phyloP scores from a whole-genome alignment of 1,140 invertebrate species.

The Pteromalus puparum region DNA sequence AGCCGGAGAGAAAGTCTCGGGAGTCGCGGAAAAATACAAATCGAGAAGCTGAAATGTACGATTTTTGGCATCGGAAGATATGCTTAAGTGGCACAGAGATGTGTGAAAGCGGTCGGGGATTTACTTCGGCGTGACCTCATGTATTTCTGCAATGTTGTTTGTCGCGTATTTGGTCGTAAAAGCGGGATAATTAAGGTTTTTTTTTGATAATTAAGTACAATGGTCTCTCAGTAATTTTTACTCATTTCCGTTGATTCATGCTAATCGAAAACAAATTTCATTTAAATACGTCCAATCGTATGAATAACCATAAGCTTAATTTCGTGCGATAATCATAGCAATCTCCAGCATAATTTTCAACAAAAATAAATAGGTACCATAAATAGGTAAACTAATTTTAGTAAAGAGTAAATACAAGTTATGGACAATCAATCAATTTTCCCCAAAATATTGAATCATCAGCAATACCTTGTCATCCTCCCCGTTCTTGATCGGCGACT shows the following conservation, averaged over 20 bases:
- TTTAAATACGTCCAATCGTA: not conserved
- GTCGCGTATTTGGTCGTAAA: not conserved
- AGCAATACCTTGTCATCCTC: conserved; percentile 20
- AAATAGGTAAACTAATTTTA: too few species aligned
- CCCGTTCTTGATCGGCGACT: conserved; percentile 26
- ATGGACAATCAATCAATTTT: too few species aligned
- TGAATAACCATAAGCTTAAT: too few species aligned
- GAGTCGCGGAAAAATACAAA: too few species aligned
- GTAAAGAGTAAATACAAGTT: too few species aligned
- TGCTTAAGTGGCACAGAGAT: not conserved
- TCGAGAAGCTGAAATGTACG: too few species aligned
- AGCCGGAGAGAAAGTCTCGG: too few species aligned
- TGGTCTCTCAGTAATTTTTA: not conserved
- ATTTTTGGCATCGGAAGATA: too few species aligned
- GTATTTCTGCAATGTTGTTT: not conserved
- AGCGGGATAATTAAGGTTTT: not conserved
- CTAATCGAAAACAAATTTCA: not conserved
- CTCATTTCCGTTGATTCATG: not conserved
- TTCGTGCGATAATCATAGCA: too few species aligned
- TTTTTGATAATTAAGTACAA: not conserved
- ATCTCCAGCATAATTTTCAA: too few species aligned
- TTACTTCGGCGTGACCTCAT: not conserved
- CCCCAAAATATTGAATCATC: not conserved
- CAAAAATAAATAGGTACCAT: too few species aligned
- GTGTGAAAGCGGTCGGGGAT: not conserved